Base-by-base conservation (phyloP, 2,888 invertebrate species). In the Horisme vitalbata region DNA sequence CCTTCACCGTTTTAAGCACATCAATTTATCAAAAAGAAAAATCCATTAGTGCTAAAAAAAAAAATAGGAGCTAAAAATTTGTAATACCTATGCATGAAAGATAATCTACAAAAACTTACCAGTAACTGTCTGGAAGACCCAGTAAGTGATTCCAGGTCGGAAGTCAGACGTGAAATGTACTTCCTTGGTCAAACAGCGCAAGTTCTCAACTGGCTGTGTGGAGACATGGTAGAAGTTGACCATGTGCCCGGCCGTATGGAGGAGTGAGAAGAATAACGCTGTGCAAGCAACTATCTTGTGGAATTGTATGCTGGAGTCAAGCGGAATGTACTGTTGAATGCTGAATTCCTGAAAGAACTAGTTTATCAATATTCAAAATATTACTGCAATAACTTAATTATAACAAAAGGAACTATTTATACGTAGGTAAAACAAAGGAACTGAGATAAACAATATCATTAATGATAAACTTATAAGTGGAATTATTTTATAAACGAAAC, bases 191-290 rank as follows among this genome's bases (percentile, higher is more conserved):
- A 99, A 91, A 71, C 98, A 99, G 20, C 95, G 92, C 1, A 99
- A 85, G 79, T 99, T 97, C 68, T 97, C 97, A 1, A 97, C 91
- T 0, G 98, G 97, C 71, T 99, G 99, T 0, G 98, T 98, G 3
- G 97, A 97, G 0, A 99, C 96, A 71, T 99, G 98, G 78, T 99
- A 99, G 83, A 99, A 99, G 83, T 99, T 99, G 20, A 99, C 96
- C 75, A 98, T 95, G 69, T 99, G 99, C 0, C 98, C 98, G 2
- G 97, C 94, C 0, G 97, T 96, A 73, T 99, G 98, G 0, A 98
- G 90, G 0, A 98, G 87, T 0, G 97, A 96, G 83, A 98, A 98
- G 84, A 98, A 97, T 0, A 97, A 86, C 0, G 97, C 98, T 0
- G 98, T 98, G 63, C 97, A 96, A 0, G 98, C 99, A 0, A 97